A percentile compares a stretch with the other conserved stretches of the same genome.
These are phyloP conservation scores for Condylura cristata DNA, from an alignment of 2,113 vertebrate genomes.

Conservation along the genomic window DNA sequence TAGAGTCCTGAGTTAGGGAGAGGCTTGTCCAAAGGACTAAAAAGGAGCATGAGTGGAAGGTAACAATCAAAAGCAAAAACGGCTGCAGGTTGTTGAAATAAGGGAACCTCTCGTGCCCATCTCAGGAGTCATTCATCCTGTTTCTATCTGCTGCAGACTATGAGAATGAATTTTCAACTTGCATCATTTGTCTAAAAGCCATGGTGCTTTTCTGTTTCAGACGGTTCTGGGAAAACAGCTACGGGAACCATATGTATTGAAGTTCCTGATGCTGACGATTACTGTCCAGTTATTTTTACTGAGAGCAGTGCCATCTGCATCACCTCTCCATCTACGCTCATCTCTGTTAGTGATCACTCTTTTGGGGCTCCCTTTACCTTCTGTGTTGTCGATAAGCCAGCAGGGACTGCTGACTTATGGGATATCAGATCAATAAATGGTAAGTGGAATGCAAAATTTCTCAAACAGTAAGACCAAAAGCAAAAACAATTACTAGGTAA, in stretches of 20 bases:
- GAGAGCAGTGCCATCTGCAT: slow-evolving; percentile 85
- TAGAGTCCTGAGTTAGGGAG: background rate
- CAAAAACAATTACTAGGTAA: background rate
- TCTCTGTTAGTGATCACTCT: slow-evolving; percentile 83
- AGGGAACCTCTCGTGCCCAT: background rate
- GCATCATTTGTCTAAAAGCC: background rate
- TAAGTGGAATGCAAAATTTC: slow-evolving; percentile 76
- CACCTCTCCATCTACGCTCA: slow-evolving; percentile 80
- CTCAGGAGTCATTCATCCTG: background rate
- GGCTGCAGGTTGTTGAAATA: background rate
- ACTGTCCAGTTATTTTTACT: slow-evolving; percentile 89
- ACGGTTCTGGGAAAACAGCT: slow-evolving; percentile 88
- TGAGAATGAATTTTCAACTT: background rate
- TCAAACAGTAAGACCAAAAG: background rate
- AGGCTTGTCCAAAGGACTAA: background rate
- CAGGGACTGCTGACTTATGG: slow-evolving; percentile 85
- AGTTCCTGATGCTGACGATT: slow-evolving; percentile 86
- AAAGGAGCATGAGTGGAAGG: background rate
- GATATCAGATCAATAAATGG: slow-evolving; percentile 87
- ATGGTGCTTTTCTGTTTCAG: slow-evolving; percentile 80
- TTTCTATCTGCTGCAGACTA: background rate
- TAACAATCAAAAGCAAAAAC: background rate
- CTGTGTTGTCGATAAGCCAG: slow-evolving; percentile 84
- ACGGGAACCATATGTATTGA: slow-evolving; percentile 92
- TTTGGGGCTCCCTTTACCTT: slow-evolving; percentile 90